These are phyloP conservation scores for Lutjanus erythropterus DNA, from an alignment of 2,113 vertebrate species.

Conservation along the genomic window DNA sequence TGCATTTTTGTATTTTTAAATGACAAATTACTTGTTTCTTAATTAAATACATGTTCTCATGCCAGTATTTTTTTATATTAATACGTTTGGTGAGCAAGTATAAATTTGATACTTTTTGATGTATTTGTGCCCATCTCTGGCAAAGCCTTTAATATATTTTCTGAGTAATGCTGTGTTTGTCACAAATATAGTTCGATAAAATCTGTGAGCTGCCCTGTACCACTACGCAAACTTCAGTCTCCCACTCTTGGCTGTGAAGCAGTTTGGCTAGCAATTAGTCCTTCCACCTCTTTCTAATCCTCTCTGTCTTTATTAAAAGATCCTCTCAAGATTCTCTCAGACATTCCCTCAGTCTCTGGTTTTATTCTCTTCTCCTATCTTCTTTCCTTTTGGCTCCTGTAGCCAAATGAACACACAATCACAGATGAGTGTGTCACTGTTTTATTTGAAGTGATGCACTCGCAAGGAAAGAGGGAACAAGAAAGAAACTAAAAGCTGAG, in stretches of 20 bases:
- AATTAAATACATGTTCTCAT: too few relatives aligned
- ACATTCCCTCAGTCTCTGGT: neutral
- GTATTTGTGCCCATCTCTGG: too few relatives aligned
- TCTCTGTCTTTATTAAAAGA: constrained; percentile 11
- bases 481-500: neutral
- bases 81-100: too few relatives aligned
- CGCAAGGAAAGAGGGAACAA: neutral
- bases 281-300: constrained; percentile 2
- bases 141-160: neutral
- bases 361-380: constrained; percentile 5
- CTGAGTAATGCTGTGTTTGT: neutral
- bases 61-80: too few relatives aligned
- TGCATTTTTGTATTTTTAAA: too few relatives aligned
- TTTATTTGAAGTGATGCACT: neutral
- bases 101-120: too few relatives aligned
- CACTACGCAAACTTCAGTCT: neutral
- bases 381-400: neutral
- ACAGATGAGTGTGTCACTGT: neutral
- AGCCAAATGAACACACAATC: constrained; percentile 1
- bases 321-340: neutral
- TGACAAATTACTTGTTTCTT: too few relatives aligned
- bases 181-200: constrained; percentile 11
- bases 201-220: neutral
- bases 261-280: constrained; percentile 9
- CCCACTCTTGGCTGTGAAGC: neutral